phyloP scores from a whole-genome alignment of 2,797 vertebrate species.

The Tragopan temminckii region DNA sequence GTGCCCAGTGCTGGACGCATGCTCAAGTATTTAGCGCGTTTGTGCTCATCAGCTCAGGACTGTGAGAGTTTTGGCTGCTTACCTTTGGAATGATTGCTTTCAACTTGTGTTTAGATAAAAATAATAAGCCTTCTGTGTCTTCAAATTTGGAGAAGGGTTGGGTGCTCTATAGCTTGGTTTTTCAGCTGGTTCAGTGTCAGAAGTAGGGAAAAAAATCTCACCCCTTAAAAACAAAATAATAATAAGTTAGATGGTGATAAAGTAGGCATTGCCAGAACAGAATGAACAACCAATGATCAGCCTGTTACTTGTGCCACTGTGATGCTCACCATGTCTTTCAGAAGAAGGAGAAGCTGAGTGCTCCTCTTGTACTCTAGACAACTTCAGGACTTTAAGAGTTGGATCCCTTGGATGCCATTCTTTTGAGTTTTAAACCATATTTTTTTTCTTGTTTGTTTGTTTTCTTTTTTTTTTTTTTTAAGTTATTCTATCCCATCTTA shows the following conservation, averaged over 20 bases:
- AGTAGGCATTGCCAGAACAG: neutral
- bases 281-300: neutral
- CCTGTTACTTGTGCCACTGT: neutral
- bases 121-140: neutral
- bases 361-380: neutral
- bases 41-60: neutral
- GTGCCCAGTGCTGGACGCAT: accelerated
- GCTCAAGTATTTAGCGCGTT: neutral
- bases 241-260: accelerated
- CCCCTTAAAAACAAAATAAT: neutral
- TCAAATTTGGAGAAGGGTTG: neutral
- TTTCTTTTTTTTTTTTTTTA: neutral
- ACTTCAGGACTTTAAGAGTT: neutral
- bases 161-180: neutral
- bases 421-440: neutral
- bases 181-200: neutral
- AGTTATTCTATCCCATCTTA: neutral
- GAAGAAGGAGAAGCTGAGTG: accelerated
- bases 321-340: neutral
- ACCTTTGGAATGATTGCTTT: neutral
- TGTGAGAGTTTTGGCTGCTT: neutral
- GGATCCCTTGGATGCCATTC: neutral
- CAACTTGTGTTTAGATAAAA: neutral
- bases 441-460: neutral
- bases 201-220: neutral